These are phyloP conservation scores for Egretta garzetta DNA, from an alignment of 2,113 vertebrate species.

Conservation along the genomic window DNA sequence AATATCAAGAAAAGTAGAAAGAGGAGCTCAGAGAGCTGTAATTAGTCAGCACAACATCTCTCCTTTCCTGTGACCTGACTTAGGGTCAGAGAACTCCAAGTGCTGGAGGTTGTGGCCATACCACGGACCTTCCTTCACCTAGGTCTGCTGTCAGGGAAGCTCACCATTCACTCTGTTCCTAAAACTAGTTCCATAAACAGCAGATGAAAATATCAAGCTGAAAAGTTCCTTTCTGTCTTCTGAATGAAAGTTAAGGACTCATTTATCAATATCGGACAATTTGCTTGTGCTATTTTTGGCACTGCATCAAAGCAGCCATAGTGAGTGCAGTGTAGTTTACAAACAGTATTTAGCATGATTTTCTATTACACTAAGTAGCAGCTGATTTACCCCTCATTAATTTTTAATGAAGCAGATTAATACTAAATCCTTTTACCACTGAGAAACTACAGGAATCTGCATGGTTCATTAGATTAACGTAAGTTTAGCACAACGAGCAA, in stretches of 20 bases:
- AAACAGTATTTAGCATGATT: constrained; percentile 45
- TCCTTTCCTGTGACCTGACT: not conserved
- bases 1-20: not conserved
- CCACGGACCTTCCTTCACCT: not conserved
- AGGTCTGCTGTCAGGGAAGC: not conserved
- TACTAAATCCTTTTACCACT: constrained; percentile 55
- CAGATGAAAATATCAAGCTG: not conserved
- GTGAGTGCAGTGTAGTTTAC: constrained; percentile 6
- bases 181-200: not conserved
- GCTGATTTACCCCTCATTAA: constrained; percentile 71
- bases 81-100: not conserved
- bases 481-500: constrained; percentile 28
- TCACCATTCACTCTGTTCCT: not conserved
- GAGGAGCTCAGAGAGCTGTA: not conserved
- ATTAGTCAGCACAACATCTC: not conserved
- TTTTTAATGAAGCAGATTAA: constrained; percentile 75
- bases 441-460: constrained; percentile 29
- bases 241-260: not conserved
- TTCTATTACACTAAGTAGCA: constrained; percentile 62
- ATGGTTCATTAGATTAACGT: constrained; percentile 60
- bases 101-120: not conserved
- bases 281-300: constrained; percentile 33
- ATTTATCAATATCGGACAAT: constrained; percentile 40
- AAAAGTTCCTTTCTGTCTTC: not conserved
- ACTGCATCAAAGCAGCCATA: constrained; percentile 12